Evolutionary conservation across 2,797 vertebrate genomes (phyloP), one percentile per base, ranked within the genome.

Genomic region (Chaetophractus vellerosus): DNA sequence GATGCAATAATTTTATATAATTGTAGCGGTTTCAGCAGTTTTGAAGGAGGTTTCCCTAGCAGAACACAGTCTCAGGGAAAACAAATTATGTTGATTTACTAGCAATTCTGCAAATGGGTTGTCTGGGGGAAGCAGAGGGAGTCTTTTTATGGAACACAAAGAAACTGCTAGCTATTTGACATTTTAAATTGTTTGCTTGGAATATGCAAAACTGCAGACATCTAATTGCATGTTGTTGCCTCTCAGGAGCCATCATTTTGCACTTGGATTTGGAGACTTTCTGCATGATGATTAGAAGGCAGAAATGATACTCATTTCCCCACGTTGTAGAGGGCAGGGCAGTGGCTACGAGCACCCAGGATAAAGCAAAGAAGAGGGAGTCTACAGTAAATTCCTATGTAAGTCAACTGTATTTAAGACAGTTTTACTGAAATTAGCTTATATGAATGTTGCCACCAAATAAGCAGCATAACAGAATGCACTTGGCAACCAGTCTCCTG

Each of bases 31-130:
- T 82, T 95, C 94, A 95, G 92, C 96, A 86, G n/a, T 96, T 93
- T 95, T 72, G 61, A 92, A 84, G 90, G 95, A 94, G 94, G 76
- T 93, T 97, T 96, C 90, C 66, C 79, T 74, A 38, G 86, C 83
- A 88, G 74, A 93, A 93, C 50, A 63, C 74, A 90, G 88, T 96
- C 95, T 93, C 48, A 52, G 79, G 88, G 86, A 96, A 97, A 97
- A 96, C 97, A 96, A 95, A 97, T 97, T 95, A 96, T 90, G 93
- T 94, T 97, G 95, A 97, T 97, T 96, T 97, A 95, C 92, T 97
- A 94, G 93, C 90, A 92, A 75, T 97, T 96, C 83, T 96, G 83
- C 76, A 96, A 96, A 96, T 87, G 80, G 84, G 80, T 90, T 97
- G 92, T 95, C 93, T 80, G 48, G 87, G 90, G 85, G 94, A 95